phyloP scores from a whole-genome alignment of 2,797 vertebrate genomes.

The Spinibarbus caldwelli region DNA sequence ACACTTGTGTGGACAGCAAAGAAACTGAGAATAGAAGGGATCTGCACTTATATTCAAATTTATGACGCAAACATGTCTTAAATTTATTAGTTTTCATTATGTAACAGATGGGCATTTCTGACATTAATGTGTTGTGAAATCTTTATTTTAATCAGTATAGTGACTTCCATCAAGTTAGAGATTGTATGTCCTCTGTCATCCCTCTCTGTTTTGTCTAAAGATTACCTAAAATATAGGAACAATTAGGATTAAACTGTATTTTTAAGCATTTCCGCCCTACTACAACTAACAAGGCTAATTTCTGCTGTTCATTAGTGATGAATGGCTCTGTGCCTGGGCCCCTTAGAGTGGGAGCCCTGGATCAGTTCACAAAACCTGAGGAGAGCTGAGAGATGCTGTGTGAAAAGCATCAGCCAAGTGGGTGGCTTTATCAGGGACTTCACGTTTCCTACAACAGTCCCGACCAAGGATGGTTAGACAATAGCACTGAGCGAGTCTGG shows the following conservation, averaged over 20 bases:
- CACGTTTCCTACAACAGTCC: slow-evolving; percentile 62
- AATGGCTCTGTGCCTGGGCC: slow-evolving; percentile 68
- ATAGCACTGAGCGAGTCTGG: neutral
- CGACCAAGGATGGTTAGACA: slow-evolving; percentile 31
- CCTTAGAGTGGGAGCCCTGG: slow-evolving; percentile 43
- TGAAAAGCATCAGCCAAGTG: slow-evolving; percentile 67
- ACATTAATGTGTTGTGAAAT: neutral
- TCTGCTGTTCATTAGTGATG: slow-evolving; percentile 77
- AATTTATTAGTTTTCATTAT: neutral
- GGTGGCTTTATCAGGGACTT: slow-evolving; percentile 76
- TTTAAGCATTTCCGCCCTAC: slow-evolving; percentile 41
- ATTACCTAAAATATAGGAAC: neutral
- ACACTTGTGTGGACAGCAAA: neutral
- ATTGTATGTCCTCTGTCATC: neutral
- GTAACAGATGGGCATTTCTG: neutral
- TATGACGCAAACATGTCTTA: too few species aligned
- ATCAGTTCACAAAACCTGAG: slow-evolving; percentile 67
- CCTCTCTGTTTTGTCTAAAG: neutral
- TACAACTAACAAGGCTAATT: slow-evolving; percentile 67
- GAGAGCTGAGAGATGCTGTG: slow-evolving; percentile 69
- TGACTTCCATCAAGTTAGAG: neutral
- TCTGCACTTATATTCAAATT: neutral
- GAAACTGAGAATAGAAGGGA: neutral
- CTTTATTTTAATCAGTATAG: neutral
- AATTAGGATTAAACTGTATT: slow-evolving; percentile 42